Evolutionary conservation across 2,888 invertebrate species (phyloP).

Genomic region (Empis livida): DNA sequence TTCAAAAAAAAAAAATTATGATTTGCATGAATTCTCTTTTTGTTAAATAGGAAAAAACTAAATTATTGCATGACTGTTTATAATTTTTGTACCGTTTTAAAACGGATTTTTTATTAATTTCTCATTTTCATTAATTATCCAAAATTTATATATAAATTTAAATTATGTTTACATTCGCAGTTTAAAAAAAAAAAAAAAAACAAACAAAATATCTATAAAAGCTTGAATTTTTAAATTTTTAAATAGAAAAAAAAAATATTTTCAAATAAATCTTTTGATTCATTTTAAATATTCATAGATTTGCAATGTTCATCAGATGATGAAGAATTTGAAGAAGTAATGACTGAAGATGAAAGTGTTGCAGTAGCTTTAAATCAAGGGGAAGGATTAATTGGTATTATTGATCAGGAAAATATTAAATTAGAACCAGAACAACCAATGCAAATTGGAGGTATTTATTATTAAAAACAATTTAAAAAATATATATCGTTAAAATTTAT

Average conservation of each 20-base stretch:
- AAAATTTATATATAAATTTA: background rate
- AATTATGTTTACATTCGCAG: background rate
- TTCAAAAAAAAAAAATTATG: background rate
- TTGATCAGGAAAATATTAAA: constrained; percentile 10
- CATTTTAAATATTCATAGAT: constrained; percentile 39
- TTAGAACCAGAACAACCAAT: constrained; percentile 9
- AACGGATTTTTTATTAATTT: too few species aligned
- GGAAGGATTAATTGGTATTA: constrained; percentile 15
- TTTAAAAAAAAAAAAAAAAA: background rate
- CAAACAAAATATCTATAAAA: constrained; percentile 1
- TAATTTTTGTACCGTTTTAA: too few species aligned
- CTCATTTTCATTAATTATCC: background rate
- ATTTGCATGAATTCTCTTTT: background rate
- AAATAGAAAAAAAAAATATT: too few species aligned
- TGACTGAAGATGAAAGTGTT: constrained; percentile 41
- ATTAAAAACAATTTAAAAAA: background rate
- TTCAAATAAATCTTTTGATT: too few species aligned
- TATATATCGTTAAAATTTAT: too few species aligned
- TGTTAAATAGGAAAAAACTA: too few species aligned
- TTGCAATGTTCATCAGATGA: constrained; percentile 59
- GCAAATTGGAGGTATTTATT: background rate
- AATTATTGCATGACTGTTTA: too few species aligned
- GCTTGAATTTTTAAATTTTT: background rate
- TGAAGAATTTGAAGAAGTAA: constrained; percentile 51
- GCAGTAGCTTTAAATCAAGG: constrained; percentile 36